These are phyloP conservation scores for Drosophila equinoxialis DNA, from an alignment of 1,140 invertebrate genomes.

Conservation along the genomic window DNA sequence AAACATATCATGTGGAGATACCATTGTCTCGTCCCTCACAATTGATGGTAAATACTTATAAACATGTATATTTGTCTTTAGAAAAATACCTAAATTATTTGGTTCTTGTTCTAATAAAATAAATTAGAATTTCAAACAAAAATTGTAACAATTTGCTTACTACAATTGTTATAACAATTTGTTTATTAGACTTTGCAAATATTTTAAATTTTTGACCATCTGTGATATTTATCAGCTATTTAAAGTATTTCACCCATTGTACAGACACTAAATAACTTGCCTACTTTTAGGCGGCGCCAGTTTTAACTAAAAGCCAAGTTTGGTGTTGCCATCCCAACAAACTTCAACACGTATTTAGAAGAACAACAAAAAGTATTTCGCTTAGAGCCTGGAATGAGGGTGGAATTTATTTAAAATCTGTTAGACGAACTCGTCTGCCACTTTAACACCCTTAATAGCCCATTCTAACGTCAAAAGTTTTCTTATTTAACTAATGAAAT, in stretches of 20 bases:
- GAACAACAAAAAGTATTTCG: neutral
- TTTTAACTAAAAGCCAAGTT: slow-evolving; percentile 29
- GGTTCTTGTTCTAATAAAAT: too few relatives aligned
- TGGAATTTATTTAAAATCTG: slow-evolving; percentile 24
- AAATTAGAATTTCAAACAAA: too few relatives aligned
- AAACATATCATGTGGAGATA: too few relatives aligned
- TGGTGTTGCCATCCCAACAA: slow-evolving; percentile 56
- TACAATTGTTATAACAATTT: too few relatives aligned
- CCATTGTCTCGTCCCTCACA: too few relatives aligned
- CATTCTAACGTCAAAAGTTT: slow-evolving; percentile 4
- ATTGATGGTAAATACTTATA: too few relatives aligned
- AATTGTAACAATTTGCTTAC: too few relatives aligned
- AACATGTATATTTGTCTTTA: too few relatives aligned
- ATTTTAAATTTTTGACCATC: too few relatives aligned
- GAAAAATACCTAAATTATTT: too few relatives aligned
- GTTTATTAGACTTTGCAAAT: too few relatives aligned
- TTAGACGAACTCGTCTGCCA: slow-evolving; percentile 24
- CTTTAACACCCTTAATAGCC: slow-evolving; percentile 10
- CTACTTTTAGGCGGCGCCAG: slow-evolving; percentile 55
- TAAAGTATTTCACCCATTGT: neutral
- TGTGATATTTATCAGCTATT: neutral
- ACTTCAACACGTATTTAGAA: slow-evolving; percentile 6
- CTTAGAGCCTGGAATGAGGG: neutral
- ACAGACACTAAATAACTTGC: slow-evolving; percentile 22
- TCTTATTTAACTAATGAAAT: slow-evolving; percentile 36